Conservation (phyloP, 2,888 invertebrate genomes). For the Drosophila tanythrix region DNA sequence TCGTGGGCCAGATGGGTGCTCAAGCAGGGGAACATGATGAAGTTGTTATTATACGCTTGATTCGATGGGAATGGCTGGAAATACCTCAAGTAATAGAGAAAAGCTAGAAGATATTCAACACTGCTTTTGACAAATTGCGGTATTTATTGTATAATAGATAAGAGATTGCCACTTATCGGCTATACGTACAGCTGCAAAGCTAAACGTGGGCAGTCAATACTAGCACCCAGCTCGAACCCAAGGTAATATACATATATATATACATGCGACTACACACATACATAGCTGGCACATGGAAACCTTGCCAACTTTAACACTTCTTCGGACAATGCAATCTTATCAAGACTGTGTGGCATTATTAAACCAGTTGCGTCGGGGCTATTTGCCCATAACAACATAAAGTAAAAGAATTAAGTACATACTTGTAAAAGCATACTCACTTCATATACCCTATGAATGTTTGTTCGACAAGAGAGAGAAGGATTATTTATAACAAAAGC, state of each 20-base stretch:
- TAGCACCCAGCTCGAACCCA: slow-evolving; percentile 30
- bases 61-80: background rate
- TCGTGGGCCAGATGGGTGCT: slow-evolving; percentile 10
- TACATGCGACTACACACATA: background rate
- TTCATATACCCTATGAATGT: slow-evolving; percentile 51
- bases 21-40: background rate
- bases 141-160: slow-evolving; percentile 58
- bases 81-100: background rate
- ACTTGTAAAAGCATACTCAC: background rate
- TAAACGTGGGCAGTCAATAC: slow-evolving; percentile 42
- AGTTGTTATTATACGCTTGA: background rate
- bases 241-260: slow-evolving; percentile 37
- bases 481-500: slow-evolving; percentile 9
- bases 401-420: slow-evolving; percentile 15
- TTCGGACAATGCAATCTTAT: slow-evolving; percentile 63
- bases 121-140: slow-evolving; percentile 2
- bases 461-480: slow-evolving; percentile 13
- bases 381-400: slow-evolving; percentile 16
- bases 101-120: background rate
- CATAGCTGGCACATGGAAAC: slow-evolving; percentile 18
- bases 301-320: slow-evolving; percentile 46
- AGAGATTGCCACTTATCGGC: slow-evolving; percentile 56
- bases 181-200: slow-evolving; percentile 1
- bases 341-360: slow-evolving; percentile 36
- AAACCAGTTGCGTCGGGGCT: slow-evolving; percentile 20